A percentile compares a stretch with the other conserved stretches of the same genome.
Conservation (phyloP, 1,140 invertebrate species). For the Drosophila leontia region DNA sequence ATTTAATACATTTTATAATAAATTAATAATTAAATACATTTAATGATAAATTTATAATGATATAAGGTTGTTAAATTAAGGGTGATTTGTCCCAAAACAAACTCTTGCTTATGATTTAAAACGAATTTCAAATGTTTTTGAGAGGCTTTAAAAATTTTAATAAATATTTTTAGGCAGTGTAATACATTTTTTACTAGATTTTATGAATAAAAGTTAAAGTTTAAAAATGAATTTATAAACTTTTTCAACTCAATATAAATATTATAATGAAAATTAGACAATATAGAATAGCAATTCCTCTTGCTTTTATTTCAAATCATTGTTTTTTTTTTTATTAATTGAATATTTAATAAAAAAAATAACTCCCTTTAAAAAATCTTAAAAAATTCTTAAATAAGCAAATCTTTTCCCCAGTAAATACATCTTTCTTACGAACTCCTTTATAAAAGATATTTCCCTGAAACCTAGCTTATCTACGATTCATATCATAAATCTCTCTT, state of each 20-base stretch:
- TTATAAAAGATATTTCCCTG: neutral
- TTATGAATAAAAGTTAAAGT: too few relatives aligned
- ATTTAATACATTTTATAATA: neutral
- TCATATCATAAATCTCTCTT: conserved; percentile 10
- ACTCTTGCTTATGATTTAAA: too few relatives aligned
- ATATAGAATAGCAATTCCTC: too few relatives aligned
- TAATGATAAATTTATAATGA: neutral
- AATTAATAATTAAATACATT: neutral
- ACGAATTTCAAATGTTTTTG: too few relatives aligned
- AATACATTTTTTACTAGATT: neutral
- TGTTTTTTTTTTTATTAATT: too few relatives aligned
- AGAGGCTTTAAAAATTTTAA: too few relatives aligned
- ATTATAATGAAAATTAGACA: too few relatives aligned
- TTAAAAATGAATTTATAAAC: too few relatives aligned
- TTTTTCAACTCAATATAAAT: too few relatives aligned
- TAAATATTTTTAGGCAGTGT: too few relatives aligned
- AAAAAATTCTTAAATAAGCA: neutral
- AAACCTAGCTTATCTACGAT: conserved; percentile 4
- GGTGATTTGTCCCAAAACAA: neutral
- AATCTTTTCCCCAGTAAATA: neutral
- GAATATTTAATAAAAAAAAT: neutral
- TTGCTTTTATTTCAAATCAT: too few relatives aligned
- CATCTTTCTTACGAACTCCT: neutral
- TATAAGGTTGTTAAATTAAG: neutral
- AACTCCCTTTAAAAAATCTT: neutral